Percentiles rank a stretch among this genome's conserved stretches.
Conservation (phyloP, 2,113 vertebrate genomes). For the Microcebus murinus region DNA sequence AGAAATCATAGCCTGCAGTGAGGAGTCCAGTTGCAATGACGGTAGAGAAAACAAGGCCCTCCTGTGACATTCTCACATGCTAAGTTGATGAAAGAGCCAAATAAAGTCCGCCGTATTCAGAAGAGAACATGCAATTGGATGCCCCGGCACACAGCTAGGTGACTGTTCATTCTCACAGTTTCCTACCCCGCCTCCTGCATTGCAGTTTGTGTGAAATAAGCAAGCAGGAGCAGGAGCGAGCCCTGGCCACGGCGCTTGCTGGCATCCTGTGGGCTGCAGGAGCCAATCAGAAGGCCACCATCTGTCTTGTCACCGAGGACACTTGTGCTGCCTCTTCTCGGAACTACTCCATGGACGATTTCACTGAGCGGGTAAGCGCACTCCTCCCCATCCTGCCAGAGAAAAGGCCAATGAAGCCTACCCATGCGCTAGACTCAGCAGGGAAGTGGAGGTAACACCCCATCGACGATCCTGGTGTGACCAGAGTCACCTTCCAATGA, state of each 20-base stretch:
- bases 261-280: conserved; percentile 92
- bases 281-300: conserved; percentile 77
- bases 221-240: conserved; percentile 83
- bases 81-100: not conserved
- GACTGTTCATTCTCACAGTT: too few species aligned
- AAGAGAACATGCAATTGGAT: not conserved
- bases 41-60: not conserved
- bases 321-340: conserved; percentile 49
- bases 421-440: not conserved
- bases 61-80: fast-evolving
- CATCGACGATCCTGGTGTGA: not conserved
- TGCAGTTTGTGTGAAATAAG: conserved; percentile 84
- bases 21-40: not conserved
- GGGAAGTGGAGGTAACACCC: not conserved
- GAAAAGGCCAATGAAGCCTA: not conserved
- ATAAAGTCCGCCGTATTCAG: too few species aligned
- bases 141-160: fast-evolving
- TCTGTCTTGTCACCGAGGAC: conserved; percentile 85
- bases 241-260: conserved; percentile 81
- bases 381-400: not conserved
- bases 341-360: conserved; percentile 81
- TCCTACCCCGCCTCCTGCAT: fast-evolving
- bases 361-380: conserved; percentile 88
- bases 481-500: not conserved
- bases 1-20: fast-evolving